A percentile compares a stretch with the other conserved stretches of the same genome.
Conservation (phyloP, 2,888 invertebrate species). For the Blastobasis lacticolella region DNA sequence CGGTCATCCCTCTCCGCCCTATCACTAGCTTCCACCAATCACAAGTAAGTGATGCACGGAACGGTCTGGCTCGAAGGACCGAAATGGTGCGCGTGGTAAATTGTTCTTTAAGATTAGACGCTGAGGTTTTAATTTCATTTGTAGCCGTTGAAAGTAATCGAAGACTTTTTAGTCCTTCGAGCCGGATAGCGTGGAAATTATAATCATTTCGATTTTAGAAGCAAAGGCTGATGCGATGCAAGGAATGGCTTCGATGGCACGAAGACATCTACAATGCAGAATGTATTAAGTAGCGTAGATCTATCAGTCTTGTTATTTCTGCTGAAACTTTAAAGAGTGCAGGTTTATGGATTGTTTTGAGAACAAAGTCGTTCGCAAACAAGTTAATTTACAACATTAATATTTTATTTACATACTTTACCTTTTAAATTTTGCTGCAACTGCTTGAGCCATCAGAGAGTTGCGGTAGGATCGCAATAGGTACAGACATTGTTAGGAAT, state of each 20-base stretch:
- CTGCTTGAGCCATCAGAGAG: too few species aligned
- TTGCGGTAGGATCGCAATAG: too few species aligned
- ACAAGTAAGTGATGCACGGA: constrained; percentile 77
- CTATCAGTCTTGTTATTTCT: constrained; percentile 27
- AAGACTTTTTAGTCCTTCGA: constrained; percentile 29
- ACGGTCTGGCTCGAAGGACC: constrained; percentile 32
- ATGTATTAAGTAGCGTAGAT: constrained; percentile 34
- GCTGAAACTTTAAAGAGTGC: too few species aligned
- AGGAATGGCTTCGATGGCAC: constrained; percentile 56
- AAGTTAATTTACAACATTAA: background rate
- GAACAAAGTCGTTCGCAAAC: too few species aligned
- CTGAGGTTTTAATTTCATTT: too few species aligned
- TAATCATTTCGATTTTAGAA: constrained; percentile 30
- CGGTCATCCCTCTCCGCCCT: constrained; percentile 93
- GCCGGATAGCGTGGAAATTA: constrained; percentile 21
- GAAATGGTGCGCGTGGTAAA: background rate
- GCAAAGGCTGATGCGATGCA: constrained; percentile 48
- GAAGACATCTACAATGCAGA: constrained; percentile 38
- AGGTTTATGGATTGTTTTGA: too few species aligned
- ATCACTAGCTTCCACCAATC: constrained; percentile 88
- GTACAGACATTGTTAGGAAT: too few species aligned
- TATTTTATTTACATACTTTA: background rate
- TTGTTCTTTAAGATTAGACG: background rate
- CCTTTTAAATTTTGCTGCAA: background rate
- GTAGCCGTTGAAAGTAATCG: too few species aligned